Base-by-base conservation (phyloP, 2,113 vertebrate genomes). In the Bagarius yarrelli region DNA sequence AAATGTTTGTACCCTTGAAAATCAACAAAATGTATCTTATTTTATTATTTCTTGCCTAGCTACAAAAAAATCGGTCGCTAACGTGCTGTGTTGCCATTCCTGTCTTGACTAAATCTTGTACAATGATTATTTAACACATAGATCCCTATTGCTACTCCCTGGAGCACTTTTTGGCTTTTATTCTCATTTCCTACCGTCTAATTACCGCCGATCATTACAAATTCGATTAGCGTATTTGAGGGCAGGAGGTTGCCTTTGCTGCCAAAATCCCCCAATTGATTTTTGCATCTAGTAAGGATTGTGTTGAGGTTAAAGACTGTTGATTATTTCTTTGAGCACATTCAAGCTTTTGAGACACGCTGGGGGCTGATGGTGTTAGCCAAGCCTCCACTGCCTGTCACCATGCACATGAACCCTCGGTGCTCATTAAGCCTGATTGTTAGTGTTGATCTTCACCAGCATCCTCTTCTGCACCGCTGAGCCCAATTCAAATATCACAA, bases 321-420 rank as follows among this genome's bases (percentile, higher is more conserved):
- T 30, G 64, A 25, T 50, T 52, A 53, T 80, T 44, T 72, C 52
- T 66, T 25, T 32, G 66, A 53, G 72, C 50, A 72, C 75, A 79
- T 75, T 80, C 80, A 52, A 72, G 70, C 36, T 18, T 80, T 61
- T 59, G 32, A 80, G 30, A 55, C 23, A 44, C 16, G 11, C 55
- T 73, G 77, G 78, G 74, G 81, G 72, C 27, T 50, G 78, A 77
- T 50, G 34, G 66, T 23, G 57, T 67, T 44, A 66, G 69, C 83
- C 80, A 85, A 85, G 76, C 60, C 21, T 66, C 64, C 77, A 80
- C 84, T 72, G 63, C 64, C 81, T 83, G 72, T 64, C 81, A 80
- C 50, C 56, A 21, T 71, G 63, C 50, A 40, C 55, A 53, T 55
- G 50, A 34, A 59, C 12, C 76, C 25, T 79, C 25, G 21, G 34